Evolutionary conservation across 2,797 vertebrate genomes (phyloP).

Genomic region (Smutsia temminckii): DNA sequence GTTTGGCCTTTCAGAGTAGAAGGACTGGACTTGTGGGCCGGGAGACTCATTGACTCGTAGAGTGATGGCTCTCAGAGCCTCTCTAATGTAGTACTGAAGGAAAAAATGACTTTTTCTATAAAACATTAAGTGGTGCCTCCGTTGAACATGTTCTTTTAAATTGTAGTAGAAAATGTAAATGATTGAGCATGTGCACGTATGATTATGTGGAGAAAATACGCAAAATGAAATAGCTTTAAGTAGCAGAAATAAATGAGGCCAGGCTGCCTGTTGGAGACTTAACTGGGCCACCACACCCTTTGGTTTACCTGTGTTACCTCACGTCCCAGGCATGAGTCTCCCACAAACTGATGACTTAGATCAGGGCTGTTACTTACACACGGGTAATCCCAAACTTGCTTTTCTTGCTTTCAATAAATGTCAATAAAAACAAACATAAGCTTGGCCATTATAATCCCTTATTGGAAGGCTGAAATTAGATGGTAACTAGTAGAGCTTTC

Average conservation of each 20-base stretch:
- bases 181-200: background rate
- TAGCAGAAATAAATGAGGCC: constrained; percentile 56
- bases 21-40: background rate
- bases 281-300: constrained; percentile 42
- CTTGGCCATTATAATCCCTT: background rate
- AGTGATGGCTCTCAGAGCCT: background rate
- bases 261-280: constrained; percentile 40
- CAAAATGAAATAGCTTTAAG: constrained; percentile 64
- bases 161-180: background rate
- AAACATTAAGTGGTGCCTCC: background rate
- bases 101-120: background rate
- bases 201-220: background rate
- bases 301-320: constrained; percentile 36
- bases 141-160: background rate
- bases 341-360: constrained; percentile 48
- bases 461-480: background rate
- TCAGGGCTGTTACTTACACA: background rate
- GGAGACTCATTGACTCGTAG: background rate
- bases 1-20: background rate
- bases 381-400: background rate
- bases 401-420: constrained; percentile 14
- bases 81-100: background rate
- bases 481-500: constrained; percentile 33
- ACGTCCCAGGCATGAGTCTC: constrained; percentile 53
- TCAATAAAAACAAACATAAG: constrained; percentile 51